A percentile compares a stretch with the other conserved stretches of the same genome.
These are phyloP conservation scores for Tetraodon nigroviridis DNA, from an alignment of 2,113 vertebrate species.

Conservation along the genomic window DNA sequence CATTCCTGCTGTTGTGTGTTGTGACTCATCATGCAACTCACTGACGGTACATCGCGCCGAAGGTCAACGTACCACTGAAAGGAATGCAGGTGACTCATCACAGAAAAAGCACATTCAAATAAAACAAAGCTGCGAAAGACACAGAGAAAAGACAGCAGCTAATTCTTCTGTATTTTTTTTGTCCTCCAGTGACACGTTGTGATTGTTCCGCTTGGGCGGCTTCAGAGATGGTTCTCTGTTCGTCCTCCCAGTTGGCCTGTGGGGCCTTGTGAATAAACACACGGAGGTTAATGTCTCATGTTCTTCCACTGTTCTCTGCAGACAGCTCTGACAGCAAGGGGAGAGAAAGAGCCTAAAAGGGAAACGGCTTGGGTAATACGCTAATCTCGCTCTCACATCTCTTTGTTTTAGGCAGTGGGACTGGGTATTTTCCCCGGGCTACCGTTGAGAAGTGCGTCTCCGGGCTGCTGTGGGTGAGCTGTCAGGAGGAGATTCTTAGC, in stretches of 20 bases:
- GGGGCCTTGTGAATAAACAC: constrained; percentile 63
- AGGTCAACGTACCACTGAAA: constrained; percentile 50
- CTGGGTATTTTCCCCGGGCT: constrained; percentile 57
- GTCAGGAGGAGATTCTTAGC: constrained; percentile 50
- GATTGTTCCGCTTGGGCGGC: constrained; percentile 53
- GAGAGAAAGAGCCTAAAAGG: constrained; percentile 49
- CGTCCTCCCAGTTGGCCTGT: constrained; percentile 58
- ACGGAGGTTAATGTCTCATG: constrained; percentile 62
- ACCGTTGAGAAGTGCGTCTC: constrained; percentile 45
- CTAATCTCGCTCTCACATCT: constrained; percentile 58
- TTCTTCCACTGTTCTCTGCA: constrained; percentile 40
- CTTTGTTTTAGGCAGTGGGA: constrained; percentile 55
- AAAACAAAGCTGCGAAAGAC: constrained; percentile 52
- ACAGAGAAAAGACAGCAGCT: constrained; percentile 35
- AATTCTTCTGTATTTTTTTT: constrained; percentile 47
- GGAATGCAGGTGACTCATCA: constrained; percentile 55
- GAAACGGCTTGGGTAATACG: constrained; percentile 55
- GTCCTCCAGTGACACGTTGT: constrained; percentile 55
- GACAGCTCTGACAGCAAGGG: constrained; percentile 61
- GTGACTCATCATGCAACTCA: constrained; percentile 62
- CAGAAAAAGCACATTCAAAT: constrained; percentile 57
- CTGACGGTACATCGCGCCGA: constrained; percentile 46
- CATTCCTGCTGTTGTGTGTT: constrained; percentile 31
- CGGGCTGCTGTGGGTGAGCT: constrained; percentile 51
- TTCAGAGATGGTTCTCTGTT: constrained; percentile 51